Conservation (phyloP, 1,140 invertebrate species). For the Anthonomus grandis region DNA sequence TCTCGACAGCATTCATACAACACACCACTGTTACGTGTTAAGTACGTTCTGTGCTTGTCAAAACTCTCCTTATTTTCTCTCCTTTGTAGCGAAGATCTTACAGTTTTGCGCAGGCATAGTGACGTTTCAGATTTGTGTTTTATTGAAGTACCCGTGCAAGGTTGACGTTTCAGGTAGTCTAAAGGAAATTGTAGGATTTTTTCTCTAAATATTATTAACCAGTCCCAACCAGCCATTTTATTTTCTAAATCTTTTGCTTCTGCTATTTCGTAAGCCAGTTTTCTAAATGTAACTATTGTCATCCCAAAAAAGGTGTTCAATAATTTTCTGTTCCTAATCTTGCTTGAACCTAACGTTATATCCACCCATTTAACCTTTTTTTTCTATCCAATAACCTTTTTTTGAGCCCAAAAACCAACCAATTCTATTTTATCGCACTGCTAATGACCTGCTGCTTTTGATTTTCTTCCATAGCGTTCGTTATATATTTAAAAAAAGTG, state of each 20-base stretch:
- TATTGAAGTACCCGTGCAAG: not conserved
- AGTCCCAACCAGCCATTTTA: not conserved
- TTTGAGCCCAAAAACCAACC: no score
- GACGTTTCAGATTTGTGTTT: not conserved
- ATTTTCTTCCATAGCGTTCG: no score
- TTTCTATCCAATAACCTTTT: no score
- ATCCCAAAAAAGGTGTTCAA: not conserved
- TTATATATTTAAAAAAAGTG: no score
- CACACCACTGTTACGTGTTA: not conserved
- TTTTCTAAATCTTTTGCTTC: not conserved
- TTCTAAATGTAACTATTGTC: not conserved
- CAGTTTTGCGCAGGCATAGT: not conserved
- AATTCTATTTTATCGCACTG: no score
- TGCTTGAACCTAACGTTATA: slow-evolving; percentile 24
- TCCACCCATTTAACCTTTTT: no score
- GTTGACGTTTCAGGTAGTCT: not conserved
- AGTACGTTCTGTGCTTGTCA: not conserved
- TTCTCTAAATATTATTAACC: no score
- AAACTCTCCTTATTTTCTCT: not conserved
- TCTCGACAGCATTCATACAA: not conserved
- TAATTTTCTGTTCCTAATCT: not conserved
- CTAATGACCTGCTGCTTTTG: no score
- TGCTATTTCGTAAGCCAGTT: not conserved
- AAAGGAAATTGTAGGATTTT: not conserved
- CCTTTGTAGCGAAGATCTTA: not conserved